A percentile compares a stretch with the other conserved stretches of the same genome.
phyloP scores from a whole-genome alignment of 2,888 invertebrate species.

The Arrhopalites spinosus region DNA sequence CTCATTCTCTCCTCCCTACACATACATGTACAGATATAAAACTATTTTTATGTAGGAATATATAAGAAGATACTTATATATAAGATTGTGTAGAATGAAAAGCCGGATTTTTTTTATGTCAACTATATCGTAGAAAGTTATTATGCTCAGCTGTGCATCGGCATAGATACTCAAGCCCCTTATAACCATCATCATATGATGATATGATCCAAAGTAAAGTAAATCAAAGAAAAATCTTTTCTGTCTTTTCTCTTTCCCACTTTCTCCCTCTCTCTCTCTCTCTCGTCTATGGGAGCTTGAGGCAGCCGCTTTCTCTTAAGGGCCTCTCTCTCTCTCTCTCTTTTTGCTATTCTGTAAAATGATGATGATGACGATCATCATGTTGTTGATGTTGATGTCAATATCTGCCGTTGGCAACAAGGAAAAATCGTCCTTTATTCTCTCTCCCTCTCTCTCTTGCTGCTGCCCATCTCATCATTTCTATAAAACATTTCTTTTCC shows the following conservation, averaged over 20 bases:
- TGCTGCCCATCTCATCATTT: slow-evolving; percentile 20
- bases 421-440: slow-evolving; percentile 12
- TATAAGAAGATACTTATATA: too few relatives aligned
- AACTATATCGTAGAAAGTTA: too few relatives aligned
- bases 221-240: slow-evolving; percentile 15
- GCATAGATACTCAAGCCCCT: background rate
- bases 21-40: too few relatives aligned
- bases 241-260: background rate
- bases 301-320: background rate
- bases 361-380: slow-evolving; percentile 17
- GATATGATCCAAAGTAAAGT: background rate
- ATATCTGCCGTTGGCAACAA: slow-evolving; percentile 17
- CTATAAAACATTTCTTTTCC: background rate
- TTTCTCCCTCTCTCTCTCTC: background rate
- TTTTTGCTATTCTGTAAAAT: slow-evolving; percentile 5
- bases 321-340: background rate
- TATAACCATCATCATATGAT: background rate
- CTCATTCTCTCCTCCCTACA: too few relatives aligned
- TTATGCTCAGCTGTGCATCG: too few relatives aligned
- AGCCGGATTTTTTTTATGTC: too few relatives aligned
- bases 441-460: too few relatives aligned
- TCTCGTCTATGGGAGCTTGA: too few relatives aligned
- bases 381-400: slow-evolving; percentile 25
- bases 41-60: too few relatives aligned
- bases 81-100: too few relatives aligned